A percentile compares a stretch with the other conserved stretches of the same genome.
These are phyloP conservation scores for Karalla daura DNA, from an alignment of 2,797 vertebrate species.

Conservation along the genomic window DNA sequence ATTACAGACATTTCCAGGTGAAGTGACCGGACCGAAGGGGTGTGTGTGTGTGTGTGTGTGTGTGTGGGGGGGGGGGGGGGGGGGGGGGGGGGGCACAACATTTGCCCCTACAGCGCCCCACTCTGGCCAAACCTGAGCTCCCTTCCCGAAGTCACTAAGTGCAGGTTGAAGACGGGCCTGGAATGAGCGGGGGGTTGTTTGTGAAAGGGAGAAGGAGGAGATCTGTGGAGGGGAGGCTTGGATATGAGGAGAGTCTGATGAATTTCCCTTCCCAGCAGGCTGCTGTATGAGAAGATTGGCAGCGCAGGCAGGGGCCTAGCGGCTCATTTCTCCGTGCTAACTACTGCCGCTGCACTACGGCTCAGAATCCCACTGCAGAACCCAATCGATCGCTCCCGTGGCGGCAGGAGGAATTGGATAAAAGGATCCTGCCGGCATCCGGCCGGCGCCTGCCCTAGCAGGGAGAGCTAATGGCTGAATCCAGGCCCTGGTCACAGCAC, in stretches of 20 bases:
- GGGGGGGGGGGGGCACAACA: constrained; percentile 89
- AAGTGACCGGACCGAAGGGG: constrained; percentile 95
- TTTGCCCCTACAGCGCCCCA: constrained; percentile 89
- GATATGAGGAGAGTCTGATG: constrained; percentile 83
- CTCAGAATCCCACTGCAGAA: constrained; percentile 85
- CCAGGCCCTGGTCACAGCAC: constrained; percentile 86
- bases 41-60: too few relatives aligned
- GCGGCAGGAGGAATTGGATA: constrained; percentile 87
- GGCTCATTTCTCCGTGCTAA: constrained; percentile 91
- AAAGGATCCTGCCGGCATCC: constrained; percentile 86
- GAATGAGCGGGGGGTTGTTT: constrained; percentile 76
- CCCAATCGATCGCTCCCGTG: constrained; percentile 91
- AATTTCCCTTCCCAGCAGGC: constrained; percentile 88
- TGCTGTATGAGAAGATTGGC: constrained; percentile 90
- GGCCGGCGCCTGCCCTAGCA: constrained; percentile 84
- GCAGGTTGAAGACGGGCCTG: constrained; percentile 87
- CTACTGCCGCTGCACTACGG: constrained; percentile 82
- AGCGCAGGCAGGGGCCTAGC: constrained; percentile 84
- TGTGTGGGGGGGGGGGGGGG: too few relatives aligned
- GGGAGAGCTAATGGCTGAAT: constrained; percentile 88
- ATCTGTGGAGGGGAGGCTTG: constrained; percentile 46
- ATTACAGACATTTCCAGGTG: constrained; percentile 90
- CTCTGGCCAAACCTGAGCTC: constrained; percentile 90
- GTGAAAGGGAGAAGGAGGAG: constrained; percentile 41
- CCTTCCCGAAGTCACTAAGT: constrained; percentile 85